Conservation (phyloP, 2,113 vertebrate genomes). For the Myrmophylax atrothorax region DNA sequence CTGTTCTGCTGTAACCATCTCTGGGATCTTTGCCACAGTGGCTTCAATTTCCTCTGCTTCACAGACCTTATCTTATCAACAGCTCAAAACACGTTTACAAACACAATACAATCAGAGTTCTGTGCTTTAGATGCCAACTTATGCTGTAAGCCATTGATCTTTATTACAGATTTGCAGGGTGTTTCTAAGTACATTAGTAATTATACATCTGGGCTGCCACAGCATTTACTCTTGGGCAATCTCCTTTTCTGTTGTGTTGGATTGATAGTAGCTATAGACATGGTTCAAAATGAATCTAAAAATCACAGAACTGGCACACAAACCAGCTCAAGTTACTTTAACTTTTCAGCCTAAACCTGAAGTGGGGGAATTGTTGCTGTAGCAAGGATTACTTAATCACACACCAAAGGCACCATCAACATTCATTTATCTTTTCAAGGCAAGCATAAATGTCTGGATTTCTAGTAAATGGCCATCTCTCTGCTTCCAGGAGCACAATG, state of each 20-base stretch:
- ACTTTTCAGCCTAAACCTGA: neutral
- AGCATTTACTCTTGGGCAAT: constrained; percentile 40
- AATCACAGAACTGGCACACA: neutral
- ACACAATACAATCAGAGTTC: constrained; percentile 42
- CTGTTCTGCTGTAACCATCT: constrained; percentile 50
- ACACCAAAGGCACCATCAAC: neutral
- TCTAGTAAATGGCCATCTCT: neutral
- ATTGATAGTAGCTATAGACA: constrained; percentile 17
- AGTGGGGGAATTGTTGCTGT: neutral
- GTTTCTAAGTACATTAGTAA: constrained; percentile 59
- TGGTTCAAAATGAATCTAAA: neutral
- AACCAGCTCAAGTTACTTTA: neutral
- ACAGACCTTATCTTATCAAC: constrained; percentile 64
- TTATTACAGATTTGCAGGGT: constrained; percentile 61
- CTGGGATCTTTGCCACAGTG: constrained; percentile 46
- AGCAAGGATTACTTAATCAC: neutral
- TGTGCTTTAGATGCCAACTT: constrained; percentile 49
- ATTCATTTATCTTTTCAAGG: neutral
- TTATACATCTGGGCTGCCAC: constrained; percentile 52
- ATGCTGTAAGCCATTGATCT: constrained; percentile 65
- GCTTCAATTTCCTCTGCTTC: constrained; percentile 63
- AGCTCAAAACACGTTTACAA: constrained; percentile 66
- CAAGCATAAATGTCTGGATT: neutral
- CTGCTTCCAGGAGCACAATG: neutral
- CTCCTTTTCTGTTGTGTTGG: constrained; percentile 39